These are phyloP conservation scores for Gobiocypris rarus DNA, from an alignment of 2,113 vertebrate species.

Conservation along the genomic window DNA sequence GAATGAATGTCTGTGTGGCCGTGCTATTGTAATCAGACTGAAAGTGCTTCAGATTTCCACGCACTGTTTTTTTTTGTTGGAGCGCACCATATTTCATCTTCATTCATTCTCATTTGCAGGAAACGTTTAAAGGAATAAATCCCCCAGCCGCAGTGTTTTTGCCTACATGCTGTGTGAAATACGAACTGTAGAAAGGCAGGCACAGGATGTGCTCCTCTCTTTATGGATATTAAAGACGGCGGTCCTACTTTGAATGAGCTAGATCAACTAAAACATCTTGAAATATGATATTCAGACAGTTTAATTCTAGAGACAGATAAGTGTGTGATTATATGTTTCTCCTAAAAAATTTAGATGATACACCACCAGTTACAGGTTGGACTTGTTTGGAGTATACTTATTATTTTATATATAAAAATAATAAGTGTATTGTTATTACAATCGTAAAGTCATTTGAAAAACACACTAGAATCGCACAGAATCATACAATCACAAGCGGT, in stretches of 20 bases:
- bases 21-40: constrained; percentile 62
- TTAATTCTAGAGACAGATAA: neutral
- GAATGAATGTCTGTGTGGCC: constrained; percentile 42
- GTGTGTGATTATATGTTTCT: neutral
- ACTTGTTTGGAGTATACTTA: too few species aligned
- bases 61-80: constrained; percentile 44
- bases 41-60: constrained; percentile 54
- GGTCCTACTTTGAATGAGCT: neutral
- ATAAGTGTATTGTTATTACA: too few species aligned
- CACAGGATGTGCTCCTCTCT: neutral
- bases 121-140: constrained; percentile 54
- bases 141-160: neutral
- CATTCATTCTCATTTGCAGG: constrained; percentile 40
- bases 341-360: too few species aligned
- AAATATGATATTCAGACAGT: neutral
- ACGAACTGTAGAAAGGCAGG: constrained; percentile 15
- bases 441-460: too few species aligned
- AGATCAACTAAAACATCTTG: constrained; percentile 13
- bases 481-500: too few species aligned
- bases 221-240: neutral
- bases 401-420: too few species aligned
- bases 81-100: constrained; percentile 48
- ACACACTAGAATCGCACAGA: too few species aligned
- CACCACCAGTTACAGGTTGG: too few species aligned
- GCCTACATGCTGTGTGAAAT: constrained; percentile 19